Evolutionary conservation across 2,797 vertebrate species (phyloP), one percentile per base, ranked within the genome.

Genomic region (Brachyalestes nurse): DNA sequence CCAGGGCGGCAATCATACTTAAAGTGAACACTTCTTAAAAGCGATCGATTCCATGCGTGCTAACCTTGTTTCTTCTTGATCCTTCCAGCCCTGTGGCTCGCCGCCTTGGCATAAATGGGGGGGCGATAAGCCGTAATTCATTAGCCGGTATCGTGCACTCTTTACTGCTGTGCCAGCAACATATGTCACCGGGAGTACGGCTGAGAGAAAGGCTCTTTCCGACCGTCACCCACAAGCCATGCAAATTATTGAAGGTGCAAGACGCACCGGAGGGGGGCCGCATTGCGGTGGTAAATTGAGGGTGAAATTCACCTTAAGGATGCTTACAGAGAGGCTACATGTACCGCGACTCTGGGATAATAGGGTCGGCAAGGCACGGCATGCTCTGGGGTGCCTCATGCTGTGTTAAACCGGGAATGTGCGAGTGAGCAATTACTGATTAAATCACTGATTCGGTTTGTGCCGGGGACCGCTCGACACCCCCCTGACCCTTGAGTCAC

Each of bases 261-360:
- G 53, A 77, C 67, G 73, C 75, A 84, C 76, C 60, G 82, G 69
- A 87, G 81, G 84, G 61, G 51, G 79, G 70, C 49, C 51, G 70
- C 38, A 45, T 13, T n/a, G 38, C 1, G 10, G 80, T 84, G 72
- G 80, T 77, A 91, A 92, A 90, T 87, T 82, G 83, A 90, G 87
- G 82, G 78, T 88, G 84, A 90, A 88, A 91, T 90, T 90, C 84
- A 85, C 86, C 84, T 91, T 78, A 88, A 86, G 87, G 89, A 90
- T 78, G 80, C 77, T 84, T 21, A 66, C 45, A 60, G 42, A 62
- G 55, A 61, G 53, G 61, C 53, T 67, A 82, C 61, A 42, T 86
- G 80, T 76, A 86, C 66, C 51, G 72, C 84, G 81, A 87, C 51
- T 81, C 86, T 60, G 28, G 60, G 73, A 86, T 87, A 87, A 89